Base-by-base conservation (phyloP, 2,113 vertebrate genomes). In the Ariopsis seemanni region DNA sequence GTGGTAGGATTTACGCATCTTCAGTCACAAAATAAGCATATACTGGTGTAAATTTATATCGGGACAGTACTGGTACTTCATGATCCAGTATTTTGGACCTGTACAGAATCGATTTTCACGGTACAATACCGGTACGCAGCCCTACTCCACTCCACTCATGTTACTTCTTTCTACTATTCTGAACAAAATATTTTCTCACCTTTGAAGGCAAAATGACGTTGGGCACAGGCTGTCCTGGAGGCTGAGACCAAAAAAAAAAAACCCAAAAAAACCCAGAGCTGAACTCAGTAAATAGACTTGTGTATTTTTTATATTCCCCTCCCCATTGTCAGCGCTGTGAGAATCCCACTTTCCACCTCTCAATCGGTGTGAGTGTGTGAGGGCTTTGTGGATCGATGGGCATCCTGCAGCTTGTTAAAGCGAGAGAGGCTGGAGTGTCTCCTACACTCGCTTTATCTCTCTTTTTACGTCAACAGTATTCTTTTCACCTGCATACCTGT, bases 261-360 rank as follows among this genome's bases (percentile, higher is more conserved):
- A 34, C n/a, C n/a, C n/a, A 34, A 34, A 42, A 42, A 42, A 42
- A 4, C 42, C 42, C 83, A 30, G 71, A 87, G 88, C 82, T 87
- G 87, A 89, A 89, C 84, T 71, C 82, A 86, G 74, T 77, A 88
- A 90, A 91, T 90, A 80, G 90, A 90, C 74, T 25, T 82, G 69
- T 62, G 63, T 53, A 15, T 86, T 69, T 83, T 27, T 50, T 77
- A 62, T 69, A 12, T 85, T 72, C 17, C 69, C 55, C 30, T 34
- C 63, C n/a, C 77, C 52, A 12, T 84, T 63, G 58, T 90, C 78
- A 58, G 65, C 52, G 53, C 84, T 82, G 89, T 82, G 80, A 82
- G 84, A 86, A 87, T 90, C 77, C 48, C 80, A 85, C 87, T 89
- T 91, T 83, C 83, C 85, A 91, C 90, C 82, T 90, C 86, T 88